Percentiles rank a stretch among this genome's conserved stretches.
Evolutionary conservation across 2,797 vertebrate genomes (phyloP).

Genomic region (Gallirallus australis): DNA sequence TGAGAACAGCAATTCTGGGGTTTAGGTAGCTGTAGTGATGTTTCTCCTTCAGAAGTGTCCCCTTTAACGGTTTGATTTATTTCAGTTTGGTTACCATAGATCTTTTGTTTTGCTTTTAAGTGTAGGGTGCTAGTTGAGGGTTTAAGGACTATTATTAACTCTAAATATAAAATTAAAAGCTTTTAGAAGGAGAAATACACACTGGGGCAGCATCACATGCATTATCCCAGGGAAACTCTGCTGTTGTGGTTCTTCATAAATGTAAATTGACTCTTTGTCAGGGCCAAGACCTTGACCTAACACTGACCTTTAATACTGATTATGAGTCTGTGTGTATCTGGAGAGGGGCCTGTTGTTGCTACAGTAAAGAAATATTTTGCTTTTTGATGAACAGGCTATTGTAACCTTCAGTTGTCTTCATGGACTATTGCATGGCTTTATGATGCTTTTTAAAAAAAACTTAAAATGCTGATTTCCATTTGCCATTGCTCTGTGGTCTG

Average conservation of each 20-base stretch:
- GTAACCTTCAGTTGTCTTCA: background rate
- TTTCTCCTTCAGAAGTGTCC: background rate
- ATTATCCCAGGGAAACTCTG: background rate
- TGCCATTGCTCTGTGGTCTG: background rate
- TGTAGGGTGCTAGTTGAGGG: background rate
- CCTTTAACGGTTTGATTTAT: background rate
- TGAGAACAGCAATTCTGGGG: background rate
- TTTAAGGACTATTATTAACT: background rate
- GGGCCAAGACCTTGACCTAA: background rate
- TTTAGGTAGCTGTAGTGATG: background rate
- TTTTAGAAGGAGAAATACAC: background rate
- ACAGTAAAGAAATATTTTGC: background rate
- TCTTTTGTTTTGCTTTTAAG: background rate
- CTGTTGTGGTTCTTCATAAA: background rate
- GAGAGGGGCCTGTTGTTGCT: background rate
- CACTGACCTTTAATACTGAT: background rate
- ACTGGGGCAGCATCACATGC: background rate
- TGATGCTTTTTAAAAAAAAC: background rate
- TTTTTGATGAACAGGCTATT: background rate
- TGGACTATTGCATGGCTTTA: background rate
- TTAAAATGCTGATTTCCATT: background rate
- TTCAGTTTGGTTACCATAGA: background rate
- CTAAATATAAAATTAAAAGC: background rate
- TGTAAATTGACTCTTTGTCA: background rate
- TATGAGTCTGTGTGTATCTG: background rate